phyloP scores from a whole-genome alignment of 2,797 vertebrate species.

The Acanthurus leucopareius region DNA sequence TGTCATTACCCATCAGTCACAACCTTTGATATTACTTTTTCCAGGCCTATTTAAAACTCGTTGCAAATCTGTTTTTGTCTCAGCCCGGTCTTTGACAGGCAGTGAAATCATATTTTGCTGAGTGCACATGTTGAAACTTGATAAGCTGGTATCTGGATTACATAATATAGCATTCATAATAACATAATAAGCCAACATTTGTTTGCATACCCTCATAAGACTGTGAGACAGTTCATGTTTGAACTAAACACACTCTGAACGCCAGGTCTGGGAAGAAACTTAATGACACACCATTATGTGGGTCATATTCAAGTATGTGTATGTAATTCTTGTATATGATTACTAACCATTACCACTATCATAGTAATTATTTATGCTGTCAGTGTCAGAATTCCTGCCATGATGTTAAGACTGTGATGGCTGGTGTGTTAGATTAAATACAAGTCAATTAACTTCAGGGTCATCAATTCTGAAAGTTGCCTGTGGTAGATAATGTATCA shows the following conservation, averaged over 20 bases:
- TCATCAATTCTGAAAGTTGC: background rate
- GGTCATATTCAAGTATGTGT: background rate
- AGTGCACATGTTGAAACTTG: slow-evolving; percentile 16
- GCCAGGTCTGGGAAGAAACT: slow-evolving; percentile 5
- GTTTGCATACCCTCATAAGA: background rate
- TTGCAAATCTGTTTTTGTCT: slow-evolving; percentile 10
- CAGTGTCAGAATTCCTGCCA: background rate
- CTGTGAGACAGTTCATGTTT: background rate
- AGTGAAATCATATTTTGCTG: background rate
- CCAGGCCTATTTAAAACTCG: background rate
- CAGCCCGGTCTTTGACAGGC: background rate
- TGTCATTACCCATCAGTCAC: no score
- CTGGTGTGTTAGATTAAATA: background rate
- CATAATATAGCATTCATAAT: background rate
- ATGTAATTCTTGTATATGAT: slow-evolving; percentile 25
- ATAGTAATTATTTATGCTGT: slow-evolving; percentile 7
- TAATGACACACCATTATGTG: slow-evolving; percentile 16
- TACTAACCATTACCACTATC: background rate
- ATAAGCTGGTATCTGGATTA: slow-evolving; percentile 7
- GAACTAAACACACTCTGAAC: slow-evolving; percentile 13
- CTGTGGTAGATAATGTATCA: background rate
- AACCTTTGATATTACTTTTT: background rate
- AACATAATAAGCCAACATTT: background rate
- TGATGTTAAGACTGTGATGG: background rate
- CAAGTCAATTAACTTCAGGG: background rate